Evolutionary conservation across 2,113 vertebrate species (phyloP).

Genomic region (Formicarius rufipectus): DNA sequence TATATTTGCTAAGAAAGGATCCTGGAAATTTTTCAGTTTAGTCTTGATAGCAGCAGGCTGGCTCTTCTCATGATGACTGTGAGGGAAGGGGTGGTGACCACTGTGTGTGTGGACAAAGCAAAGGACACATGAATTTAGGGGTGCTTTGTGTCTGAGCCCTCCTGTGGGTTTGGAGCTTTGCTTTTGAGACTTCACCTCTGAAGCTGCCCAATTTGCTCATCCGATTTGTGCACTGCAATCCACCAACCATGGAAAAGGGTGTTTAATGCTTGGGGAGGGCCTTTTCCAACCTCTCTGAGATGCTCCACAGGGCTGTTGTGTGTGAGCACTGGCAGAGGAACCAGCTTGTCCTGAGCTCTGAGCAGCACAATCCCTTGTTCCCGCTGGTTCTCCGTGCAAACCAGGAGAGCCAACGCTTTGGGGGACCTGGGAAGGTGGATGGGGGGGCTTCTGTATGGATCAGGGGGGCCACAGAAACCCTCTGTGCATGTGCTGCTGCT

Average conservation of each 20-base stretch:
- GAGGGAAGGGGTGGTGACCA: background rate
- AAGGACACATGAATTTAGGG: accelerated
- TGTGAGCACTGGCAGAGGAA: background rate
- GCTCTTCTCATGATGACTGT: background rate
- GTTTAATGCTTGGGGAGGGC: background rate
- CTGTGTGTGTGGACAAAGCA: background rate
- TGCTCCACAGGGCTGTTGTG: background rate
- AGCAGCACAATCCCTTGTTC: background rate
- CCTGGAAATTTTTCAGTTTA: background rate
- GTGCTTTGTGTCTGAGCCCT: background rate
- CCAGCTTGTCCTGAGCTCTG: background rate
- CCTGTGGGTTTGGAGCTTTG: background rate
- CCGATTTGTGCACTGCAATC: background rate
- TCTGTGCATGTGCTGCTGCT: background rate
- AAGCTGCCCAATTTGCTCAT: background rate
- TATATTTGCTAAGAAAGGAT: background rate
- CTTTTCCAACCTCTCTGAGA: background rate
- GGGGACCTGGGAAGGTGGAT: background rate
- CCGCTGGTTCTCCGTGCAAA: background rate
- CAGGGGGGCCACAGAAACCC: background rate
- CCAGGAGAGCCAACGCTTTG: background rate
- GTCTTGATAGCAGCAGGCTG: background rate
- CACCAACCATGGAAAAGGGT: background rate
- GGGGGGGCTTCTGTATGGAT: background rate
- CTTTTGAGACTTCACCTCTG: background rate